Conservation (phyloP, 1,140 invertebrate species). For the Coelopa frigida region DNA sequence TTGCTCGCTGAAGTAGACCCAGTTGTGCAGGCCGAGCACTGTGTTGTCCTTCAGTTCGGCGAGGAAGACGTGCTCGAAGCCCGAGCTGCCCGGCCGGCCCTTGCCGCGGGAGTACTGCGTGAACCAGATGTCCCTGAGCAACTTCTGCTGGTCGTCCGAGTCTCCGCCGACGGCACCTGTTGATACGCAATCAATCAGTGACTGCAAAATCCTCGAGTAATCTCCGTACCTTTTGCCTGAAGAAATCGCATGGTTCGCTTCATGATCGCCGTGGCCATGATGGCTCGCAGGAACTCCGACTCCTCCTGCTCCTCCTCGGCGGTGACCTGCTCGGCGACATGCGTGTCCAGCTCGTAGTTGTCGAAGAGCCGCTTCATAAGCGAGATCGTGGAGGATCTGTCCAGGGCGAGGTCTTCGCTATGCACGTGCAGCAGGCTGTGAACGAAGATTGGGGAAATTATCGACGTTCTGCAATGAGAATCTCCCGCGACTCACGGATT, state of each 20-base stretch:
- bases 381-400: constrained; percentile 53
- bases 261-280: constrained; percentile 67
- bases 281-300: constrained; percentile 63
- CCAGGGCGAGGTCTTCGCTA: constrained; percentile 29
- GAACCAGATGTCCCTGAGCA: constrained; percentile 71
- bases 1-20: constrained; percentile 73
- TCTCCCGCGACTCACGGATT: constrained; percentile 51
- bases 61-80: constrained; percentile 82
- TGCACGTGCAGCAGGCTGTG: constrained; percentile 33
- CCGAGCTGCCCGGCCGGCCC: constrained; percentile 69
- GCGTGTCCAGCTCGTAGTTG: constrained; percentile 67
- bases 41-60: constrained; percentile 68
- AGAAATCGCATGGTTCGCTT: constrained; percentile 62
- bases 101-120: constrained; percentile 68
- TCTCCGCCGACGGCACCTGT: constrained; percentile 50
- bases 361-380: constrained; percentile 61
- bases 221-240: constrained; percentile 50
- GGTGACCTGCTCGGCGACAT: constrained; percentile 65
- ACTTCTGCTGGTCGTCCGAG: constrained; percentile 59
- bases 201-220: not conserved
- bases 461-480: not conserved
- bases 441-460: not conserved
- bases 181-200: not conserved
- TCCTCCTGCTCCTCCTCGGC: constrained; percentile 67
- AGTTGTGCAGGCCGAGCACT: constrained; percentile 77